Evolutionary conservation across 2,888 invertebrate genomes (phyloP).

Genomic region (Pasiphila rectangulata): DNA sequence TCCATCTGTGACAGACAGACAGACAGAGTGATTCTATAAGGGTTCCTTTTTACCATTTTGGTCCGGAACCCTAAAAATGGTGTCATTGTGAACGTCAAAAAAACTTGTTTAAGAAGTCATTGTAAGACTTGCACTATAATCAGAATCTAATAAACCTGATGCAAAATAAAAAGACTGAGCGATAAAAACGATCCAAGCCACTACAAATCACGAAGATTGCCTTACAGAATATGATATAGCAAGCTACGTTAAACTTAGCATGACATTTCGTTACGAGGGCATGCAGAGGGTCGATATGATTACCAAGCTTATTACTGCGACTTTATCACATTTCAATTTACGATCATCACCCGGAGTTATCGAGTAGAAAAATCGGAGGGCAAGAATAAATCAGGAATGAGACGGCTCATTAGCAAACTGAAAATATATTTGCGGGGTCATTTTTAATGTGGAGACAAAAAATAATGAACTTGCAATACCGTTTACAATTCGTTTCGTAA

Average conservation of each 20-base stretch:
- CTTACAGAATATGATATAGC: conserved; percentile 28
- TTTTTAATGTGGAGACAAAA: conserved; percentile 2
- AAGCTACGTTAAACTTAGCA: conserved; percentile 36
- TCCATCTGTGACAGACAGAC: no score
- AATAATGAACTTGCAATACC: conserved; percentile 13
- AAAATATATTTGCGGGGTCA: conserved; percentile 18
- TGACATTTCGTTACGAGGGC: conserved; percentile 48
- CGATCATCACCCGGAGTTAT: conserved; percentile 76
- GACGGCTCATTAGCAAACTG: conserved; percentile 66
- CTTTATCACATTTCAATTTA: conserved; percentile 82
- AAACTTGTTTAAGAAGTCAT: no score
- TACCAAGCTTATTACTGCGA: conserved; percentile 72
- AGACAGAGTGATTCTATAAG: no score
- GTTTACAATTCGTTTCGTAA: no score
- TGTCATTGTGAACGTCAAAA: no score
- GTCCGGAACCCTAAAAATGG: no score
- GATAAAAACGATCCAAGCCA: conserved; percentile 1
- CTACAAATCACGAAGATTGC: conserved; percentile 26
- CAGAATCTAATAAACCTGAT: not conserved
- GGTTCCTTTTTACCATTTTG: no score
- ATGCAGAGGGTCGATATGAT: conserved; percentile 64
- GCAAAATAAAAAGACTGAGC: not conserved
- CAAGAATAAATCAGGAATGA: conserved; percentile 73
- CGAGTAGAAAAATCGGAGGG: conserved; percentile 76
- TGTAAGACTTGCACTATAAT: not conserved